Evolutionary conservation across 1,140 invertebrate genomes (phyloP).

Genomic region (Harpegnathos saltator): DNA sequence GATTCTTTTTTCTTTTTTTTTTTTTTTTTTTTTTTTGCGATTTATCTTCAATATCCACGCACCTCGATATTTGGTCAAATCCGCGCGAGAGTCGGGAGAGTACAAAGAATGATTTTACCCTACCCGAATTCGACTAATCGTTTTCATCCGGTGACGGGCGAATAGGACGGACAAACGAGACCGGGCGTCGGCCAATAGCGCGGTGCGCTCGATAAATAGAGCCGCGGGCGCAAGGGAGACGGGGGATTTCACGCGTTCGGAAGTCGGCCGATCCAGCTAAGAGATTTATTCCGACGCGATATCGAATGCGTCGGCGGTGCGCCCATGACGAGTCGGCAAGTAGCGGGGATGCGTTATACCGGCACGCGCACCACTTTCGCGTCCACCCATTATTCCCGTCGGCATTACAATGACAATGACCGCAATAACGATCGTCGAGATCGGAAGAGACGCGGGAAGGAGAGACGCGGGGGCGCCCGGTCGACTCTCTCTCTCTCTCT

Average conservation of each 20-base stretch:
- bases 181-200: no score
- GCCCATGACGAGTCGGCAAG: slow-evolving; percentile 45
- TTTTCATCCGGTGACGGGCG: no score
- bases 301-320: slow-evolving; percentile 29
- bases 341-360: slow-evolving; percentile 61
- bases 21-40: no score
- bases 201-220: slow-evolving; percentile 14
- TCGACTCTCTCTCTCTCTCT: no score
- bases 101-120: no score
- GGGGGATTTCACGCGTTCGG: background rate
- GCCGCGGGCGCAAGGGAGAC: no score
- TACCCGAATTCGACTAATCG: no score
- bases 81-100: no score
- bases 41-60: no score
- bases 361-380: slow-evolving; percentile 62
- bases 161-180: no score
- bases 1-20: no score
- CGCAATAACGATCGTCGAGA: slow-evolving; percentile 75
- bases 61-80: no score
- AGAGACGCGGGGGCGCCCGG: slow-evolving; percentile 6
- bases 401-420: slow-evolving; percentile 78
- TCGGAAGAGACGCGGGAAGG: slow-evolving; percentile 68
- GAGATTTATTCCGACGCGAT: slow-evolving; percentile 39
- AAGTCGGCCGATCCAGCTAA: background rate
- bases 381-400: slow-evolving; percentile 72